These are phyloP conservation scores for Miichthys miiuy DNA, from an alignment of 2,797 vertebrate species.

Conservation along the genomic window DNA sequence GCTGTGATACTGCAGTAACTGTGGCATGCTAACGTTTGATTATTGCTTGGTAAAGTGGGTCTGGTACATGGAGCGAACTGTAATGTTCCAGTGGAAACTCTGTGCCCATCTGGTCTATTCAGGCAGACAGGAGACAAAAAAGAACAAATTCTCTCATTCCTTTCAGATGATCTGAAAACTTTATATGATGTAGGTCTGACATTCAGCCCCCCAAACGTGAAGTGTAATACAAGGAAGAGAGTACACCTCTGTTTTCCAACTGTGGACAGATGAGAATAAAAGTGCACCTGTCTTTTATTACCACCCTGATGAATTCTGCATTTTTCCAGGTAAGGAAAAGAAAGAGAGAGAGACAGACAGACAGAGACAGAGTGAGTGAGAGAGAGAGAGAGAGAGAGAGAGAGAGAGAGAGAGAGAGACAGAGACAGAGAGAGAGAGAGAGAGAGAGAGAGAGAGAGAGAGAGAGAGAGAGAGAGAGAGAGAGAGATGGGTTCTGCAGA, in stretches of 20 bases:
- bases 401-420: neutral
- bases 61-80: slow-evolving; percentile 6
- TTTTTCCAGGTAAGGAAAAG: slow-evolving; percentile 45
- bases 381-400: too few species aligned
- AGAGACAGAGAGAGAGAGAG: neutral
- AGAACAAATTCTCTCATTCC: slow-evolving; percentile 39
- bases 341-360: too few species aligned
- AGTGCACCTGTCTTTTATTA: slow-evolving; percentile 77
- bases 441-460: too few species aligned
- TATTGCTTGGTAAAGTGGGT: slow-evolving; percentile 3
- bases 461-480: neutral
- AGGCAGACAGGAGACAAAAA: slow-evolving; percentile 37
- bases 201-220: slow-evolving; percentile 36
- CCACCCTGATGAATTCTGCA: slow-evolving; percentile 47
- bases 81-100: slow-evolving; percentile 42
- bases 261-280: slow-evolving; percentile 56
- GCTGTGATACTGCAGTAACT: neutral
- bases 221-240: slow-evolving; percentile 39
- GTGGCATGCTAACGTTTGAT: too few species aligned
- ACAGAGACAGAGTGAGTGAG: too few species aligned
- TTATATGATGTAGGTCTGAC: slow-evolving; percentile 55
- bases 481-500: slow-evolving; percentile 55
- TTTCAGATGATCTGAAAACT: slow-evolving; percentile 52
- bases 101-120: slow-evolving; percentile 30
- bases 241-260: slow-evolving; percentile 36